Percentiles rank a stretch among this genome's conserved stretches.
phyloP scores from a whole-genome alignment of 2,888 invertebrate species.

The Drosophila prolongata region DNA sequence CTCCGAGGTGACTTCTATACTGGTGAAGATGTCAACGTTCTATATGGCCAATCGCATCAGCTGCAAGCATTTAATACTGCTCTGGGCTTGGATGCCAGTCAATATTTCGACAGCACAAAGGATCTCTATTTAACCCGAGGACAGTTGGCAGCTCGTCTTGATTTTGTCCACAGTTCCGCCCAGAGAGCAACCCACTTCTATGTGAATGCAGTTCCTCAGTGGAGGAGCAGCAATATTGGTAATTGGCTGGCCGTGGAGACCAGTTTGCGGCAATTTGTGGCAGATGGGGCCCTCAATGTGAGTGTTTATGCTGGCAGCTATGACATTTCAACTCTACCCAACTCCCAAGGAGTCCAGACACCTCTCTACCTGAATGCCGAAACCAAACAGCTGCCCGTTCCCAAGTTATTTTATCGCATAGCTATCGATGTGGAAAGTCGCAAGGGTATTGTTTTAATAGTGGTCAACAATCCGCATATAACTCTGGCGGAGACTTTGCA shows the following conservation, averaged over 20 bases:
- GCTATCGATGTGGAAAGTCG: conserved; percentile 84
- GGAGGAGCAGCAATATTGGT: conserved; percentile 86
- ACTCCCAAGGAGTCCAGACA: conserved; percentile 80
- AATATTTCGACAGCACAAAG: conserved; percentile 53
- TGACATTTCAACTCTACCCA: conserved; percentile 85
- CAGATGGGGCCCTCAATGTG: conserved; percentile 76
- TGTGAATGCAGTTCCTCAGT: conserved; percentile 86
- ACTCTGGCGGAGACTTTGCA: conserved; percentile 54
- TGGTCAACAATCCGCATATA: conserved; percentile 82
- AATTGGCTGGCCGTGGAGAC: conserved; percentile 86
- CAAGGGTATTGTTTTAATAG: conserved; percentile 80
- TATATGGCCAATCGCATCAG: conserved; percentile 82
- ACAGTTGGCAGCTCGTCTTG: conserved; percentile 85
- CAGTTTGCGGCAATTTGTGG: conserved; percentile 84
- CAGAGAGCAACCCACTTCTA: conserved; percentile 86
- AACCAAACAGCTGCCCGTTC: conserved; percentile 84
- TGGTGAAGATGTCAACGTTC: conserved; percentile 75
- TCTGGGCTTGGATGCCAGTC: conserved; percentile 75
- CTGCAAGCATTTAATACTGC: conserved; percentile 77
- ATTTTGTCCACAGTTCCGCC: conserved; percentile 85
- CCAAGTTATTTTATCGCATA: conserved; percentile 86
- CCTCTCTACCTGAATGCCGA: conserved; percentile 80
- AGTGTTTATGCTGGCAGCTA: conserved; percentile 86
- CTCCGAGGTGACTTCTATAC: conserved; percentile 81
- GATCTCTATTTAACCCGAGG: conserved; percentile 83